phyloP scores from a whole-genome alignment of 2,113 vertebrate species.

The Pterocles burchelli region DNA sequence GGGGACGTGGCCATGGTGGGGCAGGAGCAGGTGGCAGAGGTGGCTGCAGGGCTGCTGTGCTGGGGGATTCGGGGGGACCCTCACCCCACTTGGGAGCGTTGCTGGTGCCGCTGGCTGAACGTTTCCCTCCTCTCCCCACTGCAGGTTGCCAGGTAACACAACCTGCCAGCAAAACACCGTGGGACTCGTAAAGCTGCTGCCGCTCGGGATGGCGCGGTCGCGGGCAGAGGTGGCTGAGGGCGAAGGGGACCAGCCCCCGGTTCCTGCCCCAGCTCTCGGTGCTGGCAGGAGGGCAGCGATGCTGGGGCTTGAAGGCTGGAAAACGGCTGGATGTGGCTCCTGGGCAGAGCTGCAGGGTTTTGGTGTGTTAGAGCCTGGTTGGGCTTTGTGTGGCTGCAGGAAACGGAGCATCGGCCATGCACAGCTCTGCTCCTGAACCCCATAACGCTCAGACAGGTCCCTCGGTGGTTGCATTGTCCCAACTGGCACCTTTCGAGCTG shows the following conservation, averaged over 20 bases:
- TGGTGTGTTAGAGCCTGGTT: background rate
- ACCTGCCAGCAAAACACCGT: slow-evolving; percentile 29
- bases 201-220: background rate
- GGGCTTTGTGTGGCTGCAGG: background rate
- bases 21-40: fast-evolving
- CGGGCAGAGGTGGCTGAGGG: background rate
- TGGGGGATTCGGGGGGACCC: background rate
- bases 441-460: fast-evolving
- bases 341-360: fast-evolving
- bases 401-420: fast-evolving
- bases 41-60: background rate
- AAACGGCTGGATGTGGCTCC: background rate
- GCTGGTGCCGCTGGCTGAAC: background rate
- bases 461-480: fast-evolving
- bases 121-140: slow-evolving; percentile 25
- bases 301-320: background rate
- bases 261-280: background rate
- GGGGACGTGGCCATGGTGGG: background rate
- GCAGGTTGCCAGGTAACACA: slow-evolving; percentile 65
- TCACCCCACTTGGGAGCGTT: background rate
- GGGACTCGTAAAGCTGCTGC: slow-evolving; percentile 14
- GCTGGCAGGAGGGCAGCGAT: fast-evolving
- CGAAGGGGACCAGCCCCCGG: background rate
- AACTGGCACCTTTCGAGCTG: fast-evolving
- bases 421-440: background rate